Evolutionary conservation across 2,888 invertebrate genomes (phyloP).

Genomic region (Protodeltote pygarga): DNA sequence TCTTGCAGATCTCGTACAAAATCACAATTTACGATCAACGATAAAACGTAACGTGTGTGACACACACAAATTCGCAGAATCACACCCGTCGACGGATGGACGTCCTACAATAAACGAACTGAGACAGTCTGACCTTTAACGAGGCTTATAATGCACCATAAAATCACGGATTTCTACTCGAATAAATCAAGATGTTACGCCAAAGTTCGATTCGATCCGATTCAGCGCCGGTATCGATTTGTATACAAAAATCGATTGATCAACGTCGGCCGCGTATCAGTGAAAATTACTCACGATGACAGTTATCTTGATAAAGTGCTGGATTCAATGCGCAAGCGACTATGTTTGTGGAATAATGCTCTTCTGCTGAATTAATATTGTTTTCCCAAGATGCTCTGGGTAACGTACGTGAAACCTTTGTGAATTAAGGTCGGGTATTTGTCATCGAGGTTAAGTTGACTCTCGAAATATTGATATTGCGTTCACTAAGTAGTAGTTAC

Average conservation of each 20-base stretch:
- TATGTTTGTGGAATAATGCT: slow-evolving; percentile 21
- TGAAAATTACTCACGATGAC: slow-evolving; percentile 73
- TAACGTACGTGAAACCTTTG: slow-evolving; percentile 21
- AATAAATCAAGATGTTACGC: slow-evolving; percentile 59
- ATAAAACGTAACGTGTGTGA: slow-evolving; percentile 35
- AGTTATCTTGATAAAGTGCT: slow-evolving; percentile 76
- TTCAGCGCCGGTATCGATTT: slow-evolving; percentile 47
- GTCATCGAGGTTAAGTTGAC: slow-evolving; percentile 3
- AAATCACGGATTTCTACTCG: slow-evolving; percentile 56
- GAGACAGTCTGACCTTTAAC: slow-evolving; percentile 35
- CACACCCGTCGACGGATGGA: slow-evolving; percentile 29
- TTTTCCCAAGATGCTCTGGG: slow-evolving; percentile 20
- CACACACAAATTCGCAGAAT: slow-evolving; percentile 22
- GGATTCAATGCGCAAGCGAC: slow-evolving; percentile 54
- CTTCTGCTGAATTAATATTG: slow-evolving; percentile 42
- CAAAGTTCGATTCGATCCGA: slow-evolving; percentile 52
- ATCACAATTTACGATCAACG: slow-evolving; percentile 25
- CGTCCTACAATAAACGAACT: slow-evolving; percentile 32
- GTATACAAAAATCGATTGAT: slow-evolving; percentile 75
- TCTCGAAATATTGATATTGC: slow-evolving; percentile 4
- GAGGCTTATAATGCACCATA: slow-evolving; percentile 35
- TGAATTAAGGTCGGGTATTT: slow-evolving; percentile 4
- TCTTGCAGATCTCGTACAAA: slow-evolving; percentile 17
- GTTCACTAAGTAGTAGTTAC: background rate
- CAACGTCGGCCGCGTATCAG: slow-evolving; percentile 72